Base-by-base conservation (phyloP, 2,888 invertebrate genomes). In the Megastigmus dorsalis region DNA sequence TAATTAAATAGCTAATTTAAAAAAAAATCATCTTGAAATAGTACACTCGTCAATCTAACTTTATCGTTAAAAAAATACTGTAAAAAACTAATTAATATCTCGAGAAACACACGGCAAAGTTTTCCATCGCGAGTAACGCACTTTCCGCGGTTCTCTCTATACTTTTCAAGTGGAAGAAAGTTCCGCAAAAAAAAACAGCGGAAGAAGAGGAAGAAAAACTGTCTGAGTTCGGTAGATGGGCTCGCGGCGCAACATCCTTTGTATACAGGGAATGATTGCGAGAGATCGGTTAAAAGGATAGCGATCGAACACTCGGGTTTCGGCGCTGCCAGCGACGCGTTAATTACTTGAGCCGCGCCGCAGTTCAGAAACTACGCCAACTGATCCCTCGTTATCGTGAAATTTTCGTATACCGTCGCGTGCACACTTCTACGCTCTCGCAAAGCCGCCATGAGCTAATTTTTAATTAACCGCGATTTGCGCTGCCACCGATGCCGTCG, bases 341-440 rank as follows among this genome's bases (percentile, higher is more conserved):
- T 66, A 54, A 48, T 63, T 50, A 50, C 62, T 3, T 20, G 48
- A 43, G 28, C n/a, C n/a, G 23, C 5, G 13, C 13, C 6, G 15
- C 23, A 36, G 26, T n/a, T 52, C n/a, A 13, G n/a, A 38, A 36
- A 57, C 38, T 15, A 23, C n/a, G 5, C 20, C n/a, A n/a, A n/a
- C n/a, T n/a, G 38, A 38, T 38, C 26, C n/a, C 57, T 66, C 28
- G 54, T 66, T 66, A 66, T 20, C 65, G 36, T 30, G 30, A n/a
- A 15, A 45, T 60, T 28, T 45, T 23, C 38, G 43, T 18, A 18
- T 18, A n/a, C n/a, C 45, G 60, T 18, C 60, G 18, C 38, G 13
- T 10, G 18, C 38, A 38, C 57, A n/a, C 23, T 57, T 23, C 18
- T 30, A n/a, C n/a, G n/a, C n/a, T n/a, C n/a, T n/a, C n/a, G n/a